Evolutionary conservation across 2,113 vertebrate species (phyloP).

Genomic region (Thamnophis sirtalis): DNA sequence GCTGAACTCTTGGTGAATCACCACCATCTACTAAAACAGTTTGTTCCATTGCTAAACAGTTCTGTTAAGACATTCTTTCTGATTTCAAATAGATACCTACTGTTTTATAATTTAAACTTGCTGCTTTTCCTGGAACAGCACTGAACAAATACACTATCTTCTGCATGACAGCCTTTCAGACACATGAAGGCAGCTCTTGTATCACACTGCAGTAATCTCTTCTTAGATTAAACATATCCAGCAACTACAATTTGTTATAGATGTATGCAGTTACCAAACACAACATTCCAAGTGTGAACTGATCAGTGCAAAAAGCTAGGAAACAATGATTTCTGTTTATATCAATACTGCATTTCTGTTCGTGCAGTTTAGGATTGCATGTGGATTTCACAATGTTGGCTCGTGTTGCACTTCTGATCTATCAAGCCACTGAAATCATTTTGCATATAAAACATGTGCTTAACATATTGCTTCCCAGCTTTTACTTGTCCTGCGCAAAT

Average conservation of each 20-base stretch:
- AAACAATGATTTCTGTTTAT: background rate
- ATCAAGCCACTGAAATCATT: background rate
- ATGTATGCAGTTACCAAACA: background rate
- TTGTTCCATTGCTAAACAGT: background rate
- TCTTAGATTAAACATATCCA: background rate
- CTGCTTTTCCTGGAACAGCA: background rate
- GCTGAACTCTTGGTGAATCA: background rate
- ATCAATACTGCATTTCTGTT: background rate
- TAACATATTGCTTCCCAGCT: background rate
- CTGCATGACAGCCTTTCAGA: background rate
- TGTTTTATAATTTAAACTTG: background rate
- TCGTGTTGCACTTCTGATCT: background rate
- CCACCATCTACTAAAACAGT: background rate
- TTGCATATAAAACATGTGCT: background rate
- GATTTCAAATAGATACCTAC: background rate
- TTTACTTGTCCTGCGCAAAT: background rate
- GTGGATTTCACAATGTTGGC: background rate
- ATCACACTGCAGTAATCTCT: background rate
- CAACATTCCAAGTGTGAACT: background rate
- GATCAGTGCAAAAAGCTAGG: background rate
- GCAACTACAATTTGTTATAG: background rate
- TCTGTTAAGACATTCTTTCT: background rate
- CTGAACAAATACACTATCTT: background rate
- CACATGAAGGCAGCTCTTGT: background rate
- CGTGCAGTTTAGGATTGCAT: background rate